Base-by-base conservation (phyloP, 2,797 vertebrate genomes). In the Acrossocheilus fasciatus region DNA sequence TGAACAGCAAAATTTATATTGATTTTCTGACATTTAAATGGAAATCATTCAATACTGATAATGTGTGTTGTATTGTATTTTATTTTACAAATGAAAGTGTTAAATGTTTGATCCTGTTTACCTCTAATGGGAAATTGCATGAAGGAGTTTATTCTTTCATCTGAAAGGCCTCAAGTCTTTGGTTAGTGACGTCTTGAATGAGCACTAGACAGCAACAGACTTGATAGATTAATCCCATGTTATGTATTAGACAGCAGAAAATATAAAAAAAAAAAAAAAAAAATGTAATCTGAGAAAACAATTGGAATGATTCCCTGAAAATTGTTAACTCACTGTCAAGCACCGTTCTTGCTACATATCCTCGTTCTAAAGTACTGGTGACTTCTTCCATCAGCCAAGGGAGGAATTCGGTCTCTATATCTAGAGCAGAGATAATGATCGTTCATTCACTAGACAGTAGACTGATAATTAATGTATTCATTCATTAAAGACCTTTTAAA, bases 361-460 rank as follows among this genome's bases (percentile, higher is more conserved):
- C 95, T 91, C 91, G 93, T 45, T 97, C 94, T 88, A 98, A 88
- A 52, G 79, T 89, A 88, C 92, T 94, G 87, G 94, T 94, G 41
- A 97, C 96, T 86, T 96, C 95, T 80, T 80, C 82, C 96, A 97
- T 95, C 86, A 99, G 91, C 96, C 96, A 98, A 0, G 97, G 97
- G 64, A 99, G 76, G 92, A 98, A 98, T 91, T 93, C 92, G 4
- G 94, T 94, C 91, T 98, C 97, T 84, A 99, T 93, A 92, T 99
- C 98, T 99, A 86, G 50, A 90, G 83, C 12, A 80, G 17, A 89
- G 34, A 81, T 17, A 82, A 73, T 70, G 8, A 50, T 11, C 7
- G 62, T 57, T 74, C 6, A 69, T 57, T 82, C 57, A 18, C 20
- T 45, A 20, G 52, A 74, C 79, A n/a, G 15, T 15, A 57, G 14